Evolutionary conservation across 2,113 vertebrate genomes (phyloP), one percentile per base, ranked within the genome.

Genomic region (Pionites leucogaster): DNA sequence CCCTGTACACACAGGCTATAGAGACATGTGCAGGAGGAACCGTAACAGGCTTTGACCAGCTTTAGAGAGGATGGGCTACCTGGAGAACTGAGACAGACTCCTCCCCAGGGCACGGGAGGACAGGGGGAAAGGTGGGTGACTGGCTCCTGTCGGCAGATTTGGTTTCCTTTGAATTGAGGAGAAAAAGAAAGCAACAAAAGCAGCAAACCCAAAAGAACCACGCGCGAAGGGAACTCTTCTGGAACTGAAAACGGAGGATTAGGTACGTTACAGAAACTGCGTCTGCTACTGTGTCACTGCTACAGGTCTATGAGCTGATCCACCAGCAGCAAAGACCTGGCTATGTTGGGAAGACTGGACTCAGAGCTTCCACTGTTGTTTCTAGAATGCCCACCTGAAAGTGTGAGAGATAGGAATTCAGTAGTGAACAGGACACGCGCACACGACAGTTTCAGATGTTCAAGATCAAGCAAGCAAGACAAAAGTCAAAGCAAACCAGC

Each of bases 251-350:
- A 78, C 60, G 59, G 94, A 70, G 93, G 93, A 93, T 96, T 97
- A 97, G 96, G 96, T 96, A 96, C 93, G 85, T 97, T 97, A 98
- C 98, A 98, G 97, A 98, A 95, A 98, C 96, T 97, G 96, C 97
- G 24, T 97, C 97, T 97, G 98, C 98, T 98, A 98, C 97, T 98
- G 97, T 97, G 97, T 96, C 98, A 98, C 98, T 96, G 98, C 98
- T 99, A 99, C 98, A 99, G 99, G 99, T 99, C 99, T 99, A 99
- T 99, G 98, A 99, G 99, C 99, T 99, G 99, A 98, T 99, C 99
- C 99, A 99, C 99, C 98, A 99, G 99, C 98, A 99, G 99, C 95
- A 99, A 98, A 98, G 99, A 99, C 98, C 99, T 99, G 98, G 99
- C 99, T 99, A 99, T 98, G 99, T 98, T 99, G 98, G 99, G 99